These are phyloP conservation scores for Protobothrops flavoviridis DNA, from an alignment of 2,113 vertebrate genomes.

Conservation along the genomic window DNA sequence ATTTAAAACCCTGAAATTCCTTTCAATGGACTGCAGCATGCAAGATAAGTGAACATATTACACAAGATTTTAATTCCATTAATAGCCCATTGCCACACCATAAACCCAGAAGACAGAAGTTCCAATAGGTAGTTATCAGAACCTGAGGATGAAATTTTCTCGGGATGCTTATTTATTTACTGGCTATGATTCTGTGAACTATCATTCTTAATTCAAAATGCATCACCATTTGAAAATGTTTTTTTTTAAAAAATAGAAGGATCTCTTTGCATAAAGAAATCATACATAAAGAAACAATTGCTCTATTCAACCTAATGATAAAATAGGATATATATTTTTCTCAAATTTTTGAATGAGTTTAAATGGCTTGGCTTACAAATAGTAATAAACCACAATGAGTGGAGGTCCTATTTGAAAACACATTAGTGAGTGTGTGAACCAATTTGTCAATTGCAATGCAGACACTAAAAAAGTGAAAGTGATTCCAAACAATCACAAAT, in stretches of 20 bases:
- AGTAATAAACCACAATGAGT: neutral
- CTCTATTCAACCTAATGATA: neutral
- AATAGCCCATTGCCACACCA: constrained; percentile 8
- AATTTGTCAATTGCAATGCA: neutral
- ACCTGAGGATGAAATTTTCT: constrained; percentile 3
- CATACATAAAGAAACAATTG: neutral
- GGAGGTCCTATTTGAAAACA: neutral
- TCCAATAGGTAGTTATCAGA: constrained; percentile 32
- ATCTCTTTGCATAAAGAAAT: neutral
- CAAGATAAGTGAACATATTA: constrained; percentile 8
- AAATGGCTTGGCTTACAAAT: neutral
- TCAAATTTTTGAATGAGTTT: neutral
- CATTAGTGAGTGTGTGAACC: neutral
- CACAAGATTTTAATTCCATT: constrained; percentile 16
- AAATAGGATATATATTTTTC: neutral
- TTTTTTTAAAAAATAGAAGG: neutral
- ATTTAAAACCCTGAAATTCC: constrained; percentile 16
- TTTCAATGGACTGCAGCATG: neutral
- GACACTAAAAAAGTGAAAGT: neutral
- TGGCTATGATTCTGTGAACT: neutral
- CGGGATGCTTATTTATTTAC: constrained; percentile 16
- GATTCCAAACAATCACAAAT: neutral
- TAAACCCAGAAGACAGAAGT: constrained; percentile 18
- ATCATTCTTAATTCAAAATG: neutral
- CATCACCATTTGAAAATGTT: neutral